phyloP scores from a whole-genome alignment of 2,888 invertebrate species.

The Loripinus fragilis region DNA sequence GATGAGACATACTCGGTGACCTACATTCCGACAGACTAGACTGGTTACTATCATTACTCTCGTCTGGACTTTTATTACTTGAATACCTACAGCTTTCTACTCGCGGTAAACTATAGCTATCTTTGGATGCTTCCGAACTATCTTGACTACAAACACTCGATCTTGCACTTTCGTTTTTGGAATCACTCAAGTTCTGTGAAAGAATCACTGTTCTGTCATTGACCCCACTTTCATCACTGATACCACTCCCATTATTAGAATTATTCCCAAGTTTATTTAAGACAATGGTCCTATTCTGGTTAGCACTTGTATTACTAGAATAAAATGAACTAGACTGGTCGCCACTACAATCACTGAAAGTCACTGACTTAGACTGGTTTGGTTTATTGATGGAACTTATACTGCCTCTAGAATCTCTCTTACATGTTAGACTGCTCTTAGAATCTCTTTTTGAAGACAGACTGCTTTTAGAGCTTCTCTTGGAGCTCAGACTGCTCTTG shows the following conservation, averaged over 20 bases:
- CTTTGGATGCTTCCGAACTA: neutral
- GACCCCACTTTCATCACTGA: neutral
- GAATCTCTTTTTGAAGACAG: neutral
- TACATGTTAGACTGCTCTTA: conserved; percentile 7
- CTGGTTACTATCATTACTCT: neutral
- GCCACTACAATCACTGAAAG: neutral
- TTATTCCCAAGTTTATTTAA: conserved; percentile 23
- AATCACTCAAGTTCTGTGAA: neutral
- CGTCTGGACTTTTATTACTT: neutral
- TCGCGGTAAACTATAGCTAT: neutral
- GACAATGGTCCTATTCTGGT: conserved; percentile 47
- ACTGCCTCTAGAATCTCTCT: neutral
- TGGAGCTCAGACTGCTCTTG: conserved; percentile 1
- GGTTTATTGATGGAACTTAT: conserved; percentile 6
- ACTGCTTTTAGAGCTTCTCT: conserved; percentile 14
- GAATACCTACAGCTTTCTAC: neutral
- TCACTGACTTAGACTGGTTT: neutral
- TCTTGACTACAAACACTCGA: neutral
- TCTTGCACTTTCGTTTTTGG: neutral
- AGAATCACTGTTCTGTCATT: conserved; percentile 44
- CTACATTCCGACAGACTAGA: neutral
- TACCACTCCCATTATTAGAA: conserved; percentile 5
- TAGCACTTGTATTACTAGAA: conserved; percentile 21
- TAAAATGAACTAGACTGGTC: conserved; percentile 8
- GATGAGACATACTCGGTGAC: neutral